These are phyloP conservation scores for Callionymus lyra DNA, from an alignment of 2,113 vertebrate species.

Conservation along the genomic window DNA sequence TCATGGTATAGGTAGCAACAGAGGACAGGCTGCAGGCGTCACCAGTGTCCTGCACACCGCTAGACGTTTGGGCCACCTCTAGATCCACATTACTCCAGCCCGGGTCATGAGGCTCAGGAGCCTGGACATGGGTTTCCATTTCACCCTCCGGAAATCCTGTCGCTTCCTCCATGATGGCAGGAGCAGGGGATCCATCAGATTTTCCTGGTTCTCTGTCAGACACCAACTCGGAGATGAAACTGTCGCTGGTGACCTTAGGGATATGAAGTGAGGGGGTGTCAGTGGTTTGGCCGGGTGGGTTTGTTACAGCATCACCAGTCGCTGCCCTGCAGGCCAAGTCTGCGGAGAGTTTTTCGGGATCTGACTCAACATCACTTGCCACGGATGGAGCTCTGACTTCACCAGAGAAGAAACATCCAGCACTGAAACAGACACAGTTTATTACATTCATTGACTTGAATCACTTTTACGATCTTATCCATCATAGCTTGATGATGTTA, in stretches of 20 bases:
- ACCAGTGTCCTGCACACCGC: constrained; percentile 31
- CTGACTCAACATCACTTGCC: constrained; percentile 70
- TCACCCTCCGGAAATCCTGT: constrained; percentile 7
- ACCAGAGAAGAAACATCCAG: constrained; percentile 89
- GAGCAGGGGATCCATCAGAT: constrained; percentile 48
- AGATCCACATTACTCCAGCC: constrained; percentile 91
- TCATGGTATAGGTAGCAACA: constrained; percentile 67
- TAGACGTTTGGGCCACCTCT: constrained; percentile 68
- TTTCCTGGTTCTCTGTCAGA: constrained; percentile 52
- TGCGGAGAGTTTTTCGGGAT: constrained; percentile 48
- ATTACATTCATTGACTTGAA: not conserved
- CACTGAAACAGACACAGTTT: constrained; percentile 59
- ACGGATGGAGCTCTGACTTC: constrained; percentile 74
- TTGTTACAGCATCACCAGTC: constrained; percentile 1
- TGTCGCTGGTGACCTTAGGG: constrained; percentile 73
- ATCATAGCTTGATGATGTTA: too few species aligned
- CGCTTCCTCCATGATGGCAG: constrained; percentile 6
- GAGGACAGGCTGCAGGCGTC: constrained; percentile 76
- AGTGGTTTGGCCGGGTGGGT: constrained; percentile 1
- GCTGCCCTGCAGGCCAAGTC: constrained; percentile 7
- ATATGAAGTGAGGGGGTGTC: constrained; percentile 48
- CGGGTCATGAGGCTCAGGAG: constrained; percentile 49
- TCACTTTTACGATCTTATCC: too few species aligned
- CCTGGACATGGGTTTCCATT: constrained; percentile 4
- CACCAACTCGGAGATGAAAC: constrained; percentile 72